Conservation (phyloP, 2,888 invertebrate genomes). For the Bibio marci region DNA sequence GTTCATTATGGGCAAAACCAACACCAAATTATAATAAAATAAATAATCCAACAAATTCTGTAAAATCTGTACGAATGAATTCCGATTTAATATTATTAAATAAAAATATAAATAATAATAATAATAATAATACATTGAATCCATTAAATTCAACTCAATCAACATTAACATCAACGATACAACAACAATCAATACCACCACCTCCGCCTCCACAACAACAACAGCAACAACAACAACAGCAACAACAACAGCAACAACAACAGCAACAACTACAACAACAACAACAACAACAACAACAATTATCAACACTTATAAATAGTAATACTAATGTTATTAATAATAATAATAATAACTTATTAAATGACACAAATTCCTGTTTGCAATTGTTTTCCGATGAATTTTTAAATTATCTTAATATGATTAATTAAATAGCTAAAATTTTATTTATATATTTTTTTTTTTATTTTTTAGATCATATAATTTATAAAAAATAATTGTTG, state of each 20-base stretch:
- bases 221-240: slow-evolving; percentile 3
- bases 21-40: slow-evolving; percentile 5
- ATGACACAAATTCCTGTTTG: slow-evolving; percentile 32
- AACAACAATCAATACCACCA: slow-evolving; percentile 9
- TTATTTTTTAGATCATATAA: slow-evolving; percentile 4
- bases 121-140: neutral
- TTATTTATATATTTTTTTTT: slow-evolving; percentile 4
- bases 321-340: neutral
- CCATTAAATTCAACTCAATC: neutral
- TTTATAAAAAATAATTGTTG: slow-evolving; percentile 7
- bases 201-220: slow-evolving; percentile 10
- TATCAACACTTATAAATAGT: neutral
- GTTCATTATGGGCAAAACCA: slow-evolving; percentile 8
- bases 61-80: neutral
- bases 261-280: slow-evolving; percentile 12
- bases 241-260: neutral
- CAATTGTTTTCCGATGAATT: slow-evolving; percentile 45
- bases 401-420: slow-evolving; percentile 42
- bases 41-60: neutral
- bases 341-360: slow-evolving; percentile 12
- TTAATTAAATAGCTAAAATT: slow-evolving; percentile 29
- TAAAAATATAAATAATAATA: neutral
- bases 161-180: neutral
- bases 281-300: neutral
- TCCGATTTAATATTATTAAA: neutral